phyloP scores from a whole-genome alignment of 1,140 invertebrate species.

The Theocolax elegans region DNA sequence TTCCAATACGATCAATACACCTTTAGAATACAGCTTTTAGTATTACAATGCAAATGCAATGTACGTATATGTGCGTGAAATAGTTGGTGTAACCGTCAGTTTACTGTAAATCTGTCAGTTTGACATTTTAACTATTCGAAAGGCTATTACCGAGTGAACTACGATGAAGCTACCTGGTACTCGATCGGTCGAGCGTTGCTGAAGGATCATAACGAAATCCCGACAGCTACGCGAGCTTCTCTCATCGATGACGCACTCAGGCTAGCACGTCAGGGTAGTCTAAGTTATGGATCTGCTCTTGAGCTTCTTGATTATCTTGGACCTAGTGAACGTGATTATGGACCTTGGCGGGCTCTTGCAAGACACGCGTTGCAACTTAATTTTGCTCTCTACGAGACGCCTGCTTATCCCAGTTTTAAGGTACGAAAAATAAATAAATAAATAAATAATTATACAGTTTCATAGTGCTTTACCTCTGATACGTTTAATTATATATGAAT shows the following conservation, averaged over 20 bases:
- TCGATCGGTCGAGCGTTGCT: slow-evolving; percentile 67
- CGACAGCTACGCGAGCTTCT: slow-evolving; percentile 69
- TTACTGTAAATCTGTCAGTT: too few species aligned
- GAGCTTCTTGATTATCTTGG: slow-evolving; percentile 28
- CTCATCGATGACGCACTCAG: slow-evolving; percentile 71
- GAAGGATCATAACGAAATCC: slow-evolving; percentile 65
- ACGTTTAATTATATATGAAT: too few species aligned
- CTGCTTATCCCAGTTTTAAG: slow-evolving; percentile 51
- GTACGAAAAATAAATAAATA: slow-evolving; percentile 41
- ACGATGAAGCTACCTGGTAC: slow-evolving; percentile 73
- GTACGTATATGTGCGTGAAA: too few species aligned
- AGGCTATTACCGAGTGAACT: slow-evolving; percentile 76
- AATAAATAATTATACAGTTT: too few species aligned
- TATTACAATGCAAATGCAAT: too few species aligned
- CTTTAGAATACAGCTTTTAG: too few species aligned
- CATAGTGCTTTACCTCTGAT: too few species aligned
- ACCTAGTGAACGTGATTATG: slow-evolving; percentile 48
- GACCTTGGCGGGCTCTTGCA: slow-evolving; percentile 71
- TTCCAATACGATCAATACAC: too few species aligned
- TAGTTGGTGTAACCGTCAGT: too few species aligned
- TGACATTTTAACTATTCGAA: too few species aligned
- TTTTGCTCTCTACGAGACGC: slow-evolving; percentile 53
- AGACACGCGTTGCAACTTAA: slow-evolving; percentile 67
- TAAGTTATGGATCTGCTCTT: slow-evolving; percentile 74
- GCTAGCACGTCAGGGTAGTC: slow-evolving; percentile 66